A percentile compares a stretch with the other conserved stretches of the same genome.
These are phyloP conservation scores for Athene cunicularia DNA, from an alignment of 2,113 vertebrate species.

Conservation along the genomic window DNA sequence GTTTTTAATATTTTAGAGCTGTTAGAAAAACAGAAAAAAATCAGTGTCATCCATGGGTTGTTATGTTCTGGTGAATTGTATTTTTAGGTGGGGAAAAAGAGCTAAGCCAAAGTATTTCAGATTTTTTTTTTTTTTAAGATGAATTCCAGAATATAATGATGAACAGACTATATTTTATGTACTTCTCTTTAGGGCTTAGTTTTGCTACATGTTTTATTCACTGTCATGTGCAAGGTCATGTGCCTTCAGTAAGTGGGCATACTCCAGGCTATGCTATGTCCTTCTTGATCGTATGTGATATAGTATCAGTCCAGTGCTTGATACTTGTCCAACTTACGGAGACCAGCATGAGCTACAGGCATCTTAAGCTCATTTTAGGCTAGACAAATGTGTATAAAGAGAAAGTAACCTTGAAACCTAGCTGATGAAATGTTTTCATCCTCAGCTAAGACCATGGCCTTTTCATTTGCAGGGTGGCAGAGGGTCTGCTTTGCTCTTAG, in stretches of 20 bases:
- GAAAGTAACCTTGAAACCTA: neutral
- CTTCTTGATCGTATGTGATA: neutral
- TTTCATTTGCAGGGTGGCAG: neutral
- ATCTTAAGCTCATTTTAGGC: neutral
- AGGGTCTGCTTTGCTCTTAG: neutral
- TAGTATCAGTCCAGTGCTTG: neutral
- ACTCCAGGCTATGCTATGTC: neutral
- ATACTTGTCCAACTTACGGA: neutral
- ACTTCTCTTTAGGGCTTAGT: neutral
- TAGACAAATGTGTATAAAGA: neutral
- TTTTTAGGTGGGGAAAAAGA: neutral
- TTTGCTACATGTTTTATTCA: neutral
- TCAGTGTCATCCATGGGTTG: neutral
- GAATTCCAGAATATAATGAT: neutral
- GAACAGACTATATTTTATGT: neutral
- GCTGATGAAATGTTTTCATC: neutral
- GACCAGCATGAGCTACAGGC: neutral
- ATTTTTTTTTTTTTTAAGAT: neutral
- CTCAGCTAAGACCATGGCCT: neutral
- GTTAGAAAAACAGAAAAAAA: neutral
- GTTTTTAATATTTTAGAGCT: neutral
- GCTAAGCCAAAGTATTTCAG: neutral
- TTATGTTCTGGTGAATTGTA: neutral
- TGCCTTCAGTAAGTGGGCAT: neutral
- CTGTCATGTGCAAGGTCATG: neutral